Evolutionary conservation across 30 jellyfish, hydroid and myxozoan genomes (phyloP).

Genomic region (Nemopilema nomurai): DNA sequence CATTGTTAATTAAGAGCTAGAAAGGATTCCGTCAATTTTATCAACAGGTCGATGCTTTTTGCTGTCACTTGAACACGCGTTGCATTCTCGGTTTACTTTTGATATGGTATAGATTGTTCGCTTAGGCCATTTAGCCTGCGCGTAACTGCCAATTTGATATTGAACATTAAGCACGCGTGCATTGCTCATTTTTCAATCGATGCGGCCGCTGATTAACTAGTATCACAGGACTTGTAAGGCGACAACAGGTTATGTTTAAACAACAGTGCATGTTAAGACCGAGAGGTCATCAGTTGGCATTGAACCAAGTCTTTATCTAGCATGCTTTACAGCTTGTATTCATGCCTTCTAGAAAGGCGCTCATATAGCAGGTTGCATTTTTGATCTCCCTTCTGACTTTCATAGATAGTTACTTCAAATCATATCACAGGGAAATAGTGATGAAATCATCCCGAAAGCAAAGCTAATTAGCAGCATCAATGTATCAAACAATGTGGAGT

Average conservation of each 20-base stretch:
- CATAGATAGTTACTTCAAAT: not conserved
- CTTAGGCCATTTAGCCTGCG: not conserved
- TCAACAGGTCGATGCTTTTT: not conserved
- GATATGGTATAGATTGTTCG: not conserved
- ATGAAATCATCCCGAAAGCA: not conserved
- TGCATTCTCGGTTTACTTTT: not conserved
- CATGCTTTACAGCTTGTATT: not conserved
- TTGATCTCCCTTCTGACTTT: not conserved
- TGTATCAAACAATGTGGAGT: not conserved
- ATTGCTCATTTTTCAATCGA: constrained; percentile 32
- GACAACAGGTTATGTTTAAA: not conserved
- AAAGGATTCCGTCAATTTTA: not conserved
- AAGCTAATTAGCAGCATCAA: not conserved
- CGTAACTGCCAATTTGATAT: not conserved
- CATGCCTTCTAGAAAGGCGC: not conserved
- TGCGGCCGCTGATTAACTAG: not conserved
- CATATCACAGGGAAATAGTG: not conserved
- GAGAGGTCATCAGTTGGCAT: not conserved
- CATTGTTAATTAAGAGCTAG: not conserved
- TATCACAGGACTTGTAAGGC: not conserved
- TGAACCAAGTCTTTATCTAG: not conserved
- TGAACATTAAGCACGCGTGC: constrained; percentile 19
- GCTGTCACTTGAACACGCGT: not conserved
- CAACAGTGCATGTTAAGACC: not conserved
- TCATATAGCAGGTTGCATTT: not conserved